Percentiles rank a stretch among this genome's conserved stretches.
These are phyloP conservation scores for Planococcus citri DNA, from an alignment of 1,140 invertebrate species.

Conservation along the genomic window DNA sequence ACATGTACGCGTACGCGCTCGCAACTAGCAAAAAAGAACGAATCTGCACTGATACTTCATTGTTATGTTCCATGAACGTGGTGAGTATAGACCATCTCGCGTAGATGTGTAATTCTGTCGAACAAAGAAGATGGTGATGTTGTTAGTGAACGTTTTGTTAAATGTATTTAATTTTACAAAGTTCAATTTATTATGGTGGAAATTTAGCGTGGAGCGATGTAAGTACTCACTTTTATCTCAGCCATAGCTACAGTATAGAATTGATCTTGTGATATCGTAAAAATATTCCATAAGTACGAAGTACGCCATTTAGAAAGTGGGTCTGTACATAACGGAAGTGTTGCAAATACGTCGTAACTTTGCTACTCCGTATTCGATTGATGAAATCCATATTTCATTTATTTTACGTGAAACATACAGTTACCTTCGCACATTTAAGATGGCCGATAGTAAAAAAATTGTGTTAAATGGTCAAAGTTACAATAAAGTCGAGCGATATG, in stretches of 20 bases:
- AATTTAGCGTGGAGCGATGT: neutral
- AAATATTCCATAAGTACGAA: neutral
- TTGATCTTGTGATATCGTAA: neutral
- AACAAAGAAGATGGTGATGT: conserved; percentile 19
- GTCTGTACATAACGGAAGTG: conserved; percentile 9
- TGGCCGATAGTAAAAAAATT: neutral
- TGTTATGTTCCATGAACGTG: too few species aligned
- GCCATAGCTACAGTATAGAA: too few species aligned
- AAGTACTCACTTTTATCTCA: neutral
- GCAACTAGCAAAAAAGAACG: too few species aligned
- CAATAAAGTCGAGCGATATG: neutral
- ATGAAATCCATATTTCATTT: conserved; percentile 12
- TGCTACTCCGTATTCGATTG: neutral
- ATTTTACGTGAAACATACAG: neutral
- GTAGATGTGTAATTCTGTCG: neutral
- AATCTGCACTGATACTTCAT: too few species aligned
- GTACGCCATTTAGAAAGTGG: conserved; percentile 11
- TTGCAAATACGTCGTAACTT: neutral
- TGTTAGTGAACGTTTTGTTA: neutral
- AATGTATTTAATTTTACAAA: conserved; percentile 11
- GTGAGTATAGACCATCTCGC: too few species aligned
- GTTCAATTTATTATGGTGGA: neutral
- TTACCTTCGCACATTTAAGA: neutral
- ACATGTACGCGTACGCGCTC: too few species aligned
- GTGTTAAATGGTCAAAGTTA: neutral